phyloP scores from a whole-genome alignment of 2,888 invertebrate species.

The Acanthosoma haemorrhoidale region DNA sequence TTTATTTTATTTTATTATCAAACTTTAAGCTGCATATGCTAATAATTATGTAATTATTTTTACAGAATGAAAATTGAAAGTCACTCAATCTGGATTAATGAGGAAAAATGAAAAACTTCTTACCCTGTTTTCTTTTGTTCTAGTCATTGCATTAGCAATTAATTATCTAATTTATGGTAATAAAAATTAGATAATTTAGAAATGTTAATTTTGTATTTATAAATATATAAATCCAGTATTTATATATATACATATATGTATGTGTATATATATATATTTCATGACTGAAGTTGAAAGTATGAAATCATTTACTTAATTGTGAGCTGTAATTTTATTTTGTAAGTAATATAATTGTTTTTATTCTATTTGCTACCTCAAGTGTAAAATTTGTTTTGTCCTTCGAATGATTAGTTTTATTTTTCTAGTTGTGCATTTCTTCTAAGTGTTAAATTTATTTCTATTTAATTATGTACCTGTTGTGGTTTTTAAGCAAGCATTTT shows the following conservation, averaged over 20 bases:
- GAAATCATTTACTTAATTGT: conserved; percentile 12
- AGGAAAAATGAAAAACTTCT: not conserved
- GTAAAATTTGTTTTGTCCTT: conserved; percentile 3
- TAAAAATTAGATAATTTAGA: conserved; percentile 16
- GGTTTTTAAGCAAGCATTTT: conserved; percentile 9
- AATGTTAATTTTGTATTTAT: not conserved
- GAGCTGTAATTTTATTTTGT: conserved; percentile 11
- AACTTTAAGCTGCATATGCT: not conserved
- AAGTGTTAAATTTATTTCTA: not conserved
- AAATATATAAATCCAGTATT: conserved; percentile 13
- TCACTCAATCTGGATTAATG: not conserved
- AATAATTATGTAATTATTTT: not conserved
- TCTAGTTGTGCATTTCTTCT: conserved; percentile 3
- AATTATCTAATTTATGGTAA: conserved; percentile 20
- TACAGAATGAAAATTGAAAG: conserved; percentile 23
- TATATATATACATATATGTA: not conserved
- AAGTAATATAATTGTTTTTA: not conserved
- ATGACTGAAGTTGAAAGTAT: conserved; percentile 20
- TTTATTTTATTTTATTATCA: not conserved
- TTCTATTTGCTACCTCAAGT: conserved; percentile 22
- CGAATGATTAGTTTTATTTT: conserved; percentile 5
- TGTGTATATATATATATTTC: conserved; percentile 2
- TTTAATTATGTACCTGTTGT: conserved; percentile 8
- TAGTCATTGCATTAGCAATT: conserved; percentile 23
- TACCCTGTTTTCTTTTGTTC: conserved; percentile 11